phyloP scores from a whole-genome alignment of 2,797 vertebrate genomes.

The Oreortyx pictus region DNA sequence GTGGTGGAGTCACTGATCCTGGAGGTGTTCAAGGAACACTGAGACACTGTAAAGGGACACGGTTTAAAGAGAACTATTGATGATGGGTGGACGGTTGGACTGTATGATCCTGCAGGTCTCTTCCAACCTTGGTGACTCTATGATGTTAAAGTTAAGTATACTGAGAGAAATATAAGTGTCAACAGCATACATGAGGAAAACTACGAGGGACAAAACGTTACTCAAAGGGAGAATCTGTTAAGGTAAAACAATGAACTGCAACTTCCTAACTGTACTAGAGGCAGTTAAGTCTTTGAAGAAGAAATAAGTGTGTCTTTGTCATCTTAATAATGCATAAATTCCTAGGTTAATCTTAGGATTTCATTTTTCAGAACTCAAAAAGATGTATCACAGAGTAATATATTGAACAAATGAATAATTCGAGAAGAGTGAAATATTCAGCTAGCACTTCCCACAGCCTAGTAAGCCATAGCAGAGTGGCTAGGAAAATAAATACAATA shows the following conservation, averaged over 20 bases:
- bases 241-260: not conserved
- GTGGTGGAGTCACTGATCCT: too few species aligned
- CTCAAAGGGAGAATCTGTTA: not conserved
- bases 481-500: not conserved
- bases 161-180: not conserved
- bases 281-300: not conserved
- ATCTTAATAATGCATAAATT: not conserved
- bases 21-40: too few species aligned
- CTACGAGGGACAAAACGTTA: not conserved
- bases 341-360: not conserved
- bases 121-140: too few species aligned
- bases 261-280: not conserved
- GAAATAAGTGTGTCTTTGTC: not conserved
- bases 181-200: not conserved
- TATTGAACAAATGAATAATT: accelerated
- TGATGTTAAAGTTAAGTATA: not conserved
- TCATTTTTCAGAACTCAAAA: not conserved
- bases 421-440: not conserved
- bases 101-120: too few species aligned
- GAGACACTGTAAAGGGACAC: too few species aligned
- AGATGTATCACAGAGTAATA: not conserved
- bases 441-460: not conserved
- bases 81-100: too few species aligned
- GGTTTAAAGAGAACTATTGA: too few species aligned
- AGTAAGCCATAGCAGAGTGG: not conserved